Base-by-base conservation (phyloP, 1,140 invertebrate species). In the Magallana angulata region DNA sequence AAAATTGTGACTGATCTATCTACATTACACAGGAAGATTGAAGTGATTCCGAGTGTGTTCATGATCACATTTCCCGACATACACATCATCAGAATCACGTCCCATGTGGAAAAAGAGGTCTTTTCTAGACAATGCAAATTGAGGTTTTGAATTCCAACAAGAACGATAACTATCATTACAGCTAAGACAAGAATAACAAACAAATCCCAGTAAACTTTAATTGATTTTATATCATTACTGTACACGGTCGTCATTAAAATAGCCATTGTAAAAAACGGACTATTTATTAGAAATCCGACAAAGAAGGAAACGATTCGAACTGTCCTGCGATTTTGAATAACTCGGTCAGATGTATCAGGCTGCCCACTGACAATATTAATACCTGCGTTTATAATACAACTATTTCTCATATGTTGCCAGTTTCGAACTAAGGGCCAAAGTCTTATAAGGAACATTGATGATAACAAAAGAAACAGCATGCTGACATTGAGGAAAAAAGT, bases 191-290 rank as follows among this genome's bases (percentile, higher is more conserved):
- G 24, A 76, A 76, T 76, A 76, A 76, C 24, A 30, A 30, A 76
- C 8, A 30, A 18, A 30, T 76, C 68, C 68, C 68, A 76, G 4
- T 30, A 11, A 12, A 30, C 36, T 24, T 76, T 76, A 11, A 76
- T 30, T 11, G 68, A 11, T 12, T 30, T 76, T 7, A 76, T 36
- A 36, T 76, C 18, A 30, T 30, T 76, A 9, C 14, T 36, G 68
- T 76, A 76, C 9, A 30, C 24, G 48, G 36, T 36, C 11, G 4
- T 76, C 68, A 76, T 76, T 12, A 76, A 30, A 18, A 76, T 2
- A 30, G 68, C 18, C 68, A 76, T 76, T 12, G 68, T 76, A 36
- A 76, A 76, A 76, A 76, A 76, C 36, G 68, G 24, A 30, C 8
- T 30, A 30, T 30, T 30, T 8, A 76, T 30, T 9, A 30, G 4